phyloP scores from a whole-genome alignment of 2,797 vertebrate genomes.

The Lepus oiostolus region DNA sequence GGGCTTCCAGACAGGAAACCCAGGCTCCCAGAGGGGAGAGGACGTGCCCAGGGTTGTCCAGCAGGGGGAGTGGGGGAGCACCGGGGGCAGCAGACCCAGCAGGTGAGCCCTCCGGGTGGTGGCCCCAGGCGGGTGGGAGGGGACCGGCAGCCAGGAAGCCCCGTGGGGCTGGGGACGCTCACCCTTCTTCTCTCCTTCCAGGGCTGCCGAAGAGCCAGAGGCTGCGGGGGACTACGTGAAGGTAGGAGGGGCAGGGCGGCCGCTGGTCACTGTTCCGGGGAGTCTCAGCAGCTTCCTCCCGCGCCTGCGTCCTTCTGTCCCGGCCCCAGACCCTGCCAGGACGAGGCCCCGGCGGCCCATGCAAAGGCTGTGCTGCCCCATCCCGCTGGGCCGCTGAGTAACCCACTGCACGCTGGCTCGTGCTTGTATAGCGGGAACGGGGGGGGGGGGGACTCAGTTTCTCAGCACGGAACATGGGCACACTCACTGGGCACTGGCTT shows the following conservation, averaged over 20 bases:
- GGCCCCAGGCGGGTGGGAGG: background rate
- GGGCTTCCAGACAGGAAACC: background rate
- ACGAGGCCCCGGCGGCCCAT: background rate
- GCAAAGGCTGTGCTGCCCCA: background rate
- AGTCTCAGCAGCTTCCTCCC: background rate
- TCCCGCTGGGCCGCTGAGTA: background rate
- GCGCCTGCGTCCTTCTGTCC: background rate
- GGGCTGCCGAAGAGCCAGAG: slow-evolving; percentile 85
- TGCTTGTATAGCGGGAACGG: background rate
- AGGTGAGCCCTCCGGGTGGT: background rate
- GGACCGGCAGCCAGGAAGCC: background rate
- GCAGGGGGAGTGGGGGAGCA: background rate
- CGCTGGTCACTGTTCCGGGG: background rate
- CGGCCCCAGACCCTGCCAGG: background rate
- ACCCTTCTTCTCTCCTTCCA: slow-evolving; percentile 77
- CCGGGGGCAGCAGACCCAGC: too few relatives aligned
- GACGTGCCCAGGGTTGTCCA: background rate
- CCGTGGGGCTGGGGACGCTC: background rate
- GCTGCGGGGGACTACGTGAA: slow-evolving; percentile 89
- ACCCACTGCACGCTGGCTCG: too few relatives aligned
- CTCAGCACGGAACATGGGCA: background rate
- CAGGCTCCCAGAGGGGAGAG: slow-evolving; percentile 29
- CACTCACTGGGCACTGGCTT: background rate
- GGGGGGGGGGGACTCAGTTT: background rate
- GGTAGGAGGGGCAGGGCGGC: slow-evolving; percentile 85